A percentile compares a stretch with the other conserved stretches of the same genome.
Conservation (phyloP, 2,888 invertebrate species). For the Trachelus tabidus region DNA sequence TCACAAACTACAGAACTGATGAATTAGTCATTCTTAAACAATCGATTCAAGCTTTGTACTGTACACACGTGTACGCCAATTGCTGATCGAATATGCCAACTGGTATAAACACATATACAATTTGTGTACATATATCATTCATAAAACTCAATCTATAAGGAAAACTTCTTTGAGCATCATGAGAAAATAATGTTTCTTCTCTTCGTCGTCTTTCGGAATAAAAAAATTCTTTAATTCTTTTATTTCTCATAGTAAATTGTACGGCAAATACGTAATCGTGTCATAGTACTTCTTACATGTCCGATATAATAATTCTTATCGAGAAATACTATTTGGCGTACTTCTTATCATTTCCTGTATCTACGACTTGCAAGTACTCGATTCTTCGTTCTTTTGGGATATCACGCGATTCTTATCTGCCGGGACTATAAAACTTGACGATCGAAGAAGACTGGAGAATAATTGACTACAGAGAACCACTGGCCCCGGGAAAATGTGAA, state of each 20-base stretch:
- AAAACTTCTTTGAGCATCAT: no score
- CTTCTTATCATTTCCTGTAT: background rate
- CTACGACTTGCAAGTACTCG: background rate
- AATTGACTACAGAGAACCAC: slow-evolving; percentile 14
- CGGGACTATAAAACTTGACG: background rate
- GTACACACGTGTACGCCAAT: background rate
- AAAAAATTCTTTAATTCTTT: no score
- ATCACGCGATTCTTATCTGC: background rate
- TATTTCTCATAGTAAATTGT: no score
- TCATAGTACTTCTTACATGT: no score
- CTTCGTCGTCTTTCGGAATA: no score
- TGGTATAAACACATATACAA: background rate
- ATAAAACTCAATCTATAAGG: no score
- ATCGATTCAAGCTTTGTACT: background rate
- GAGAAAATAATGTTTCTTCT: no score
- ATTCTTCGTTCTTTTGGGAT: background rate
- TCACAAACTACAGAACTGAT: background rate
- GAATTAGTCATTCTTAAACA: background rate
- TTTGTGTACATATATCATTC: background rate
- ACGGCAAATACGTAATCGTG: no score
- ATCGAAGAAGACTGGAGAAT: background rate
- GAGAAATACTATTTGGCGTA: no score
- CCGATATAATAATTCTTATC: no score
- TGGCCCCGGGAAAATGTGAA: slow-evolving; percentile 43
- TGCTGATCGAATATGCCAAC: background rate